phyloP scores from a whole-genome alignment of 92 coral and sea anemone genomes.

The Chrysogorgia sp. region DNA sequence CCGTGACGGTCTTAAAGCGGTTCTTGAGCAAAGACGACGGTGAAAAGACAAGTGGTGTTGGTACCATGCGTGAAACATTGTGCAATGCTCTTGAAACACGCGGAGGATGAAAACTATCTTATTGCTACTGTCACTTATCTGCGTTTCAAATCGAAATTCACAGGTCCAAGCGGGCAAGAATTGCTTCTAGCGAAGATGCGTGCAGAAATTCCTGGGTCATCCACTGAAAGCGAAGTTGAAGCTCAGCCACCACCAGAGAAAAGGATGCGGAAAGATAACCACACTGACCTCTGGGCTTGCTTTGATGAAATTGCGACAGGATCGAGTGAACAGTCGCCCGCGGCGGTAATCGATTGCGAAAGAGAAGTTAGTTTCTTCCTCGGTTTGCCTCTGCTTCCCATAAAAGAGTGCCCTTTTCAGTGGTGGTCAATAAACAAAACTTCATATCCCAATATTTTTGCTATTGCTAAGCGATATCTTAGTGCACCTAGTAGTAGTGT shows the following conservation, averaged over 20 bases:
- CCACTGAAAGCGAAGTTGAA: background rate
- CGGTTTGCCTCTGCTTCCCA: background rate
- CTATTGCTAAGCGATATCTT: too few relatives aligned
- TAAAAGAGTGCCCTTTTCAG: too few relatives aligned
- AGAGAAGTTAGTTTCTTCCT: too few relatives aligned
- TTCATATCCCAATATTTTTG: too few relatives aligned
- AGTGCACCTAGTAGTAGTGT: too few relatives aligned
- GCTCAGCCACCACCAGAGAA: too few relatives aligned
- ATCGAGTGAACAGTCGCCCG: background rate
- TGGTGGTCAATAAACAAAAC: too few relatives aligned
- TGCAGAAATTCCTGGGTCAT: background rate
- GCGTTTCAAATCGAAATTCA: too few relatives aligned
- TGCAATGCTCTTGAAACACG: background rate
- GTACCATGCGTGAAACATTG: constrained; percentile 10
- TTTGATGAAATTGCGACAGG: too few relatives aligned
- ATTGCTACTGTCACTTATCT: background rate
- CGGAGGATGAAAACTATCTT: background rate
- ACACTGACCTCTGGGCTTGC: background rate
- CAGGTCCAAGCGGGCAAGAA: background rate
- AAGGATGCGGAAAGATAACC: background rate
- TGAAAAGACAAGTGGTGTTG: constrained; percentile 1
- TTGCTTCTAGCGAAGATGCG: background rate
- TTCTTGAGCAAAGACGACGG: constrained; percentile 24
- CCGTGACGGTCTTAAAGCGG: background rate
- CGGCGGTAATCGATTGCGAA: too few relatives aligned